Base-by-base conservation (phyloP, 2,888 invertebrate species). In the Rhopalosiphum nymphaeae region DNA sequence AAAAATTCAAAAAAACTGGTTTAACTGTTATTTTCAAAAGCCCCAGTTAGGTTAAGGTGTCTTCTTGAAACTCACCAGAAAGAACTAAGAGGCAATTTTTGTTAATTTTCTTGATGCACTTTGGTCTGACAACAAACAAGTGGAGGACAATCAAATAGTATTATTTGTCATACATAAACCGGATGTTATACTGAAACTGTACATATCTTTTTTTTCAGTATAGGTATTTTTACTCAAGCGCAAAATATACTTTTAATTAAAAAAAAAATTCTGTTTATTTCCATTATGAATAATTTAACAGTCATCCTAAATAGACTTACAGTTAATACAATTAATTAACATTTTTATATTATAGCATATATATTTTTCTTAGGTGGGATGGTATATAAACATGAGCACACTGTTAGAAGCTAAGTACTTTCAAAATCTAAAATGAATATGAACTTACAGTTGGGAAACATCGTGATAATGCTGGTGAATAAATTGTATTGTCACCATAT, bases 391-490 rank as follows among this genome's bases (percentile, higher is more conserved):
- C 21, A 36, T 36, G 36, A 78, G 21, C 36, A 78, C 2, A 78
- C 9, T 7, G 21, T 21, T 78, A 78, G 16, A 67, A n/a, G n/a
- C 16, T 78, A 36, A 21, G 9, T 21, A 36, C 36, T 36, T 78
- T 78, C 2, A 36, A 21, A 36, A 78, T 36, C 36, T 36, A 78
- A 78, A 91, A 84, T 53, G 9, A 9, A 92, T 53, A 26, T 26
- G 1, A 56, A 89, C 91, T 90, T 91, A 94, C 94, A 91, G 90
- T 93, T 42, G 93, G 57, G 36, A 85, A 90, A 86, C 86, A 94
- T 86, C 42, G 84, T 61, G 94, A 85, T 67, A 94, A 36, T 67
- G 85, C 42, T 29, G 94, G 94, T 49, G 94, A 67, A 10, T 91
- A 94, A 67, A 94, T 89, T 44, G 86, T 67, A 61, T 93, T 93